Percentiles rank a stretch among this genome's conserved stretches.
phyloP scores from a whole-genome alignment of 2,113 vertebrate genomes.

The Labrus mixtus region DNA sequence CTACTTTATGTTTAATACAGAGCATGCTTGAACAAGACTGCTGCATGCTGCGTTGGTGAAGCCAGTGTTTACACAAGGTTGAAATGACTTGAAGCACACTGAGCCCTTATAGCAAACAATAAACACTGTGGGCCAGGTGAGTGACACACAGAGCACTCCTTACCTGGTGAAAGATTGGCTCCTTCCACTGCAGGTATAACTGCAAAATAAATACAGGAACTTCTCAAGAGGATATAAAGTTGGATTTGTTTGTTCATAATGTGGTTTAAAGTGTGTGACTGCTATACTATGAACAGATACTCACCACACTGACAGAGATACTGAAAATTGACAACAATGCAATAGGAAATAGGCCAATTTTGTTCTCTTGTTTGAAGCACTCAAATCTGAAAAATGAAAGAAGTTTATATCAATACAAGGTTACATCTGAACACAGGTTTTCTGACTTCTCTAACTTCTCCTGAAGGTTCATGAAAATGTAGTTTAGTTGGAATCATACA shows the following conservation, averaged over 20 bases:
- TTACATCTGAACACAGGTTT: not conserved
- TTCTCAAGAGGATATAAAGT: not conserved
- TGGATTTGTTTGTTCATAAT: not conserved
- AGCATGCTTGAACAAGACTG: not conserved
- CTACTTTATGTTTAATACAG: not conserved
- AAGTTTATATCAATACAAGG: not conserved
- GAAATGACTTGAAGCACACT: constrained; percentile 16
- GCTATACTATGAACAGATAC: constrained; percentile 61
- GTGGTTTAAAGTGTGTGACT: not conserved
- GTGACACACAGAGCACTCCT: constrained; percentile 35
- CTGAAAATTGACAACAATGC: constrained; percentile 91
- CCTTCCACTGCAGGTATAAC: constrained; percentile 96
- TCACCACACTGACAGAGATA: constrained; percentile 93
- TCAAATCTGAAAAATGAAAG: constrained; percentile 90
- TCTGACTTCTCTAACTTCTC: not conserved
- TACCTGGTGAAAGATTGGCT: constrained; percentile 98
- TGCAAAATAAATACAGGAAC: constrained; percentile 73
- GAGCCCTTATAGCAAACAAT: constrained; percentile 65
- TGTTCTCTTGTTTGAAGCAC: constrained; percentile 94
- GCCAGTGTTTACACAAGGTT: constrained; percentile 43
- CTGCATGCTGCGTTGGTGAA: not conserved
- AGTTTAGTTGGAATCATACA: too few species aligned
- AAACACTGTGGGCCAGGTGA: constrained; percentile 12
- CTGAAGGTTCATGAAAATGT: too few species aligned
- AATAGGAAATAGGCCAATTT: constrained; percentile 88